Percentiles rank a stretch among this genome's conserved stretches.
Conservation (phyloP, 2,888 invertebrate species). For the Leptinotarsa rubiginosa region DNA sequence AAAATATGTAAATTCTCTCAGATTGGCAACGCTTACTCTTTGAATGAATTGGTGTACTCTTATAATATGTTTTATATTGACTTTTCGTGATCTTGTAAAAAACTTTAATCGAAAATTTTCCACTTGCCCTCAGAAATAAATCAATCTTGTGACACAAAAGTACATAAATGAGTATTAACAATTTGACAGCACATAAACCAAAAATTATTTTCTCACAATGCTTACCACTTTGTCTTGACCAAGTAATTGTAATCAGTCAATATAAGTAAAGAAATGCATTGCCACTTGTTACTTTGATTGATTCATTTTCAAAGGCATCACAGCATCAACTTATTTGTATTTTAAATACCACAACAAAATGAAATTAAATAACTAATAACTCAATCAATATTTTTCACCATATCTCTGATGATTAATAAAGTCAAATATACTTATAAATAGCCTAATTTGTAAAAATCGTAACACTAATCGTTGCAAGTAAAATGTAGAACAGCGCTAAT, state of each 20-base stretch:
- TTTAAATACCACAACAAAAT: constrained; percentile 16
- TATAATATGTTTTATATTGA: constrained; percentile 53
- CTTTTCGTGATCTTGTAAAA: constrained; percentile 49
- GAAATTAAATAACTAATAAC: constrained; percentile 26
- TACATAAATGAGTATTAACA: too few species aligned
- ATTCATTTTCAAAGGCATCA: constrained; percentile 29
- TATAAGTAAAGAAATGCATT: too few species aligned
- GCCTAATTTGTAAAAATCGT: constrained; percentile 52
- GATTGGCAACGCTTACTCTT: constrained; percentile 43
- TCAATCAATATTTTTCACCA: constrained; percentile 21
- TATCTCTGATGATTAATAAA: constrained; percentile 22
- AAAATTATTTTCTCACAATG: too few species aligned
- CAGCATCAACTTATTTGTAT: constrained; percentile 11
- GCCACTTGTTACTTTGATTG: constrained; percentile 11
- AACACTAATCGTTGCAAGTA: constrained; percentile 58
- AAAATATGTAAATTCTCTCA: constrained; percentile 55
- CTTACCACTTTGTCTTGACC: too few species aligned
- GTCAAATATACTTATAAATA: constrained; percentile 44
- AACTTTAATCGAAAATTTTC: constrained; percentile 9
- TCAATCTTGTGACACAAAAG: not conserved
- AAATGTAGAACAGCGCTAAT: constrained; percentile 51
- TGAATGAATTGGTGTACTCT: constrained; percentile 32
- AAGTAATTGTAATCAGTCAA: too few species aligned
- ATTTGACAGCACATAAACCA: too few species aligned
- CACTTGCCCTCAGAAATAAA: constrained; percentile 1